Conservation (phyloP, 1,140 invertebrate genomes). For the Ladona fulva region DNA sequence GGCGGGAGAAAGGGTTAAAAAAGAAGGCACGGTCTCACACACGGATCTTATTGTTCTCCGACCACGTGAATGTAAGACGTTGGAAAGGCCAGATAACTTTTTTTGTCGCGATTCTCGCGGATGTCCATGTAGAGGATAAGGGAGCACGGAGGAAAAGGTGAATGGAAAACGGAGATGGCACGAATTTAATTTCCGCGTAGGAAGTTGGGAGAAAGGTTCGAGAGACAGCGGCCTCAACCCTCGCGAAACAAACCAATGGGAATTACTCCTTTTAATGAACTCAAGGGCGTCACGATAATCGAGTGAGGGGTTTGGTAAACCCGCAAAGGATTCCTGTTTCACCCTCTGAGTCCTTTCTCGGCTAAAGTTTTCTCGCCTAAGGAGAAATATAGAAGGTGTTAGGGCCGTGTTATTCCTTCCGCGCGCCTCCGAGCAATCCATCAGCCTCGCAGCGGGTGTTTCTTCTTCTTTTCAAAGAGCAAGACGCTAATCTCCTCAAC, state of each 20-base stretch:
- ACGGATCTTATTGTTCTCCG: neutral
- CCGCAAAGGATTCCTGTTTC: neutral
- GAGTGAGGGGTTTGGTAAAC: neutral
- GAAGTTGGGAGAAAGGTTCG: neutral
- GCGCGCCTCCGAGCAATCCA: neutral
- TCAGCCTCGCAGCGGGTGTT: neutral
- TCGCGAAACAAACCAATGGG: neutral
- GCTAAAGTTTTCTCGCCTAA: neutral
- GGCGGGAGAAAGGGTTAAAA: neutral
- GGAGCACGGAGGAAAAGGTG: too few relatives aligned
- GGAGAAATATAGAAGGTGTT: neutral
- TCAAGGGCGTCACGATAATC: neutral
- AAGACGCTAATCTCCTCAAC: too few relatives aligned
- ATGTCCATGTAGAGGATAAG: neutral
- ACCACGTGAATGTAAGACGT: neutral
- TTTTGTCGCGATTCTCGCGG: neutral
- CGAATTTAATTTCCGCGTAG: constrained; percentile 5
- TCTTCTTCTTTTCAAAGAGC: too few relatives aligned
- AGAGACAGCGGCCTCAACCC: too few relatives aligned
- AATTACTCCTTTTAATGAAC: neutral
- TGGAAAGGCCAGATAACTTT: neutral
- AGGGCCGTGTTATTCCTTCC: neutral
- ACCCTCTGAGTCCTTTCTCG: neutral
- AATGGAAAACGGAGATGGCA: too few relatives aligned
- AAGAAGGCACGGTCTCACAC: neutral